Evolutionary conservation across 2,888 invertebrate genomes (phyloP).

Genomic region (Germaria angustata): DNA sequence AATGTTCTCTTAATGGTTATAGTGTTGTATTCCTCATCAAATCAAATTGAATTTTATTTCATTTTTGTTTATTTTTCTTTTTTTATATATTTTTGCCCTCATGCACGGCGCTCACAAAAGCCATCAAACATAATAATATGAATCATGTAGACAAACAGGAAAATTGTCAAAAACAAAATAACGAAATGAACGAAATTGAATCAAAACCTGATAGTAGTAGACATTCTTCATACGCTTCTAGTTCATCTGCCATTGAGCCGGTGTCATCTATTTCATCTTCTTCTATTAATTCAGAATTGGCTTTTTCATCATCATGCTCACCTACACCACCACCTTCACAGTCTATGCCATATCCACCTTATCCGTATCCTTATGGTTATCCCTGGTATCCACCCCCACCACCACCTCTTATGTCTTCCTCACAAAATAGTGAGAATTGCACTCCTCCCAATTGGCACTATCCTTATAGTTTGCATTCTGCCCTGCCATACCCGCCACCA

Average conservation of each 20-base stretch:
- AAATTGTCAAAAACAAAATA: conserved; percentile 75
- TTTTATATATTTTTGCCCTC: conserved; percentile 45
- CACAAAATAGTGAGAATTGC: conserved; percentile 66
- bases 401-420: conserved; percentile 1
- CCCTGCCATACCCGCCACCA: conserved; percentile 40
- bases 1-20: conserved; percentile 37
- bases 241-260: conserved; percentile 55
- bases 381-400: conserved; percentile 76
- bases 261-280: conserved; percentile 73
- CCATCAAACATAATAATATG: conserved; percentile 21
- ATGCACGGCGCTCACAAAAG: conserved; percentile 48
- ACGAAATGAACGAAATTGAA: conserved; percentile 62
- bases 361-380: conserved; percentile 75
- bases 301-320: conserved; percentile 62
- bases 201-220: conserved; percentile 70
- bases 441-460: conserved; percentile 64
- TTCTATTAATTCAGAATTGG: conserved; percentile 73
- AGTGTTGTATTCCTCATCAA: conserved; percentile 42
- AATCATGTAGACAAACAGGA: conserved; percentile 78
- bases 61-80: conserved; percentile 67
- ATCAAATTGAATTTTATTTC: conserved; percentile 62
- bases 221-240: conserved; percentile 50
- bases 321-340: conserved; percentile 69
- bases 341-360: conserved; percentile 65
- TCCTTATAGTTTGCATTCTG: conserved; percentile 61